Base-by-base conservation (phyloP, 2,888 invertebrate species). In the Branchinecta sandiegonensis region DNA sequence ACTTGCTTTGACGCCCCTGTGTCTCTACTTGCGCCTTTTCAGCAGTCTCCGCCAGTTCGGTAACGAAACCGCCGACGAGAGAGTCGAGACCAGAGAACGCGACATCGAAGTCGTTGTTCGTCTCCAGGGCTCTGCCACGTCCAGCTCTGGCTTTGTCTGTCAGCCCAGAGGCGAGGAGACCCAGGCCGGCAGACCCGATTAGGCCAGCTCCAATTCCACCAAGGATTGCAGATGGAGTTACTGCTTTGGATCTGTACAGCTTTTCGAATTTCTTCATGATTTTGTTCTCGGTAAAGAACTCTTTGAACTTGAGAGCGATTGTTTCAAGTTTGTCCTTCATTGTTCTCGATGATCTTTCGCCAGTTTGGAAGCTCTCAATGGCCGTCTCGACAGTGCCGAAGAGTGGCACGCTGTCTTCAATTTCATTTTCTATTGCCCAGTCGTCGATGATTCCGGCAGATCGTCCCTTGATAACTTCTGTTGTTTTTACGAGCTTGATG, bases 401-500 rank as follows among this genome's bases (percentile, higher is more conserved):
- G n/a, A 56, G n/a, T 56, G 63, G 63, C 10, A 56, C 63, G 8
- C 14, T 56, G 9, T 56, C 63, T 56, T 56, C 63, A 10, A 56
- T 56, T 56, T 56, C 63, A 56, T 56, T 56, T 10, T 56, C 63
- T 9, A 56, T 56, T n/a, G 63, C 63, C 63, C 63, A 56, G 63
- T 56, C 63, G 63, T 56, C 63, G 23, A 23, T 56, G 63, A 56
- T 23, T 56, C 23, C 14, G 23, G 11, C 63, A 56, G 63, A 56
- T n/a, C 63, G 9, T 17, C 63, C 11, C 10, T 56, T 56, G n/a
- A 23, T 10, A n/a, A 56, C 14, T 23, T 56, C 63, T 56, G n/a
- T 56, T 17, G 63, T 8, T 23, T 56, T 56, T 23, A 56, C 63
- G 23, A 56, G 63, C 63, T 56, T 56, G 14, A 56, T 56, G 23